Percentiles rank a stretch among this genome's conserved stretches.
These are phyloP conservation scores for Drosophila saltans DNA, from an alignment of 1,140 invertebrate species.

Conservation along the genomic window DNA sequence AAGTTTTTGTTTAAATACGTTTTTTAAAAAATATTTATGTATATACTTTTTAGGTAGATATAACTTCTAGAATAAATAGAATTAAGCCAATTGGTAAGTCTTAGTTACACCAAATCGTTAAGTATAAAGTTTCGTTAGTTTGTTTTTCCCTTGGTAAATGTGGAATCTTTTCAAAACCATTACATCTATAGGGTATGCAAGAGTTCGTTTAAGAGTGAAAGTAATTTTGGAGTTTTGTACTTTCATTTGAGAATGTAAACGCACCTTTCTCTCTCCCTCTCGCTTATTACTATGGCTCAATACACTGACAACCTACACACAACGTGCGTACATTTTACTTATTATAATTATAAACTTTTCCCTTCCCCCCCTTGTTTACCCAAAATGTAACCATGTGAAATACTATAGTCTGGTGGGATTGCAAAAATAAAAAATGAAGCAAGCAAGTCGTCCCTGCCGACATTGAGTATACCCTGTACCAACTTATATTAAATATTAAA, in stretches of 20 bases:
- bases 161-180: not conserved
- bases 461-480: too few relatives aligned
- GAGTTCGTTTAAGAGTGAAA: not conserved
- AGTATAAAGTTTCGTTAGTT: too few relatives aligned
- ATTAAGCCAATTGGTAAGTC: too few relatives aligned
- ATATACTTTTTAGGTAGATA: too few relatives aligned
- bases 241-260: not conserved
- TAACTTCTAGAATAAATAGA: too few relatives aligned
- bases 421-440: conserved; percentile 16
- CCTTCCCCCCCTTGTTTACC: not conserved
- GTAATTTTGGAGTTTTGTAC: not conserved
- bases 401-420: not conserved
- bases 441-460: too few relatives aligned
- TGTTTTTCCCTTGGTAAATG: too few relatives aligned
- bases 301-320: not conserved
- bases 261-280: not conserved
- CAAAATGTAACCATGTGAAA: not conserved
- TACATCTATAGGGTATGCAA: not conserved
- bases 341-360: conserved; percentile 6
- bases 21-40: too few relatives aligned
- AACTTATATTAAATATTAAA: too few relatives aligned
- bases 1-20: too few relatives aligned
- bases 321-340: not conserved
- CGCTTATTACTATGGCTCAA: not conserved
- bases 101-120: too few relatives aligned